These are phyloP conservation scores for Nymphalis urticae DNA, from an alignment of 2,888 invertebrate genomes.

Conservation along the genomic window DNA sequence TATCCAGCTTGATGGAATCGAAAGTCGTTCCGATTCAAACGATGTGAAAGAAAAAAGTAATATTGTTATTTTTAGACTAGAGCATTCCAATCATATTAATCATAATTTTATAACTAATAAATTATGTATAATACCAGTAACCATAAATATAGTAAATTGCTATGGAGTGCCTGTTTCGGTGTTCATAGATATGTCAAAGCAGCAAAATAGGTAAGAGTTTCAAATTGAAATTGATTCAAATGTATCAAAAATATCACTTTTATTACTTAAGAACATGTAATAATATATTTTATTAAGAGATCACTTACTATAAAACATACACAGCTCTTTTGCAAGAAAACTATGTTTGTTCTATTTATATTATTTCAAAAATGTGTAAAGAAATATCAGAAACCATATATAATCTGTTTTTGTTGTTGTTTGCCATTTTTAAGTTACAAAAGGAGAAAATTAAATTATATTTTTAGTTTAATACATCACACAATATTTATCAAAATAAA, in stretches of 20 bases:
- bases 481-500: too few species aligned
- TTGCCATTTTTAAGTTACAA: too few species aligned
- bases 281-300: too few species aligned
- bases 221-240: neutral
- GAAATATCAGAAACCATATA: too few species aligned
- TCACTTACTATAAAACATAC: too few species aligned
- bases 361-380: too few species aligned
- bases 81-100: conserved; percentile 79
- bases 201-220: conserved; percentile 77
- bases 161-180: conserved; percentile 81
- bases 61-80: conserved; percentile 81
- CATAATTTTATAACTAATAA: conserved; percentile 84
- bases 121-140: conserved; percentile 86
- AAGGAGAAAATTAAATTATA: too few species aligned
- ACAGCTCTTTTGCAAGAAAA: too few species aligned
- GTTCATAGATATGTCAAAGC: conserved; percentile 82
- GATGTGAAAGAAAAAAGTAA: conserved; percentile 67
- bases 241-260: neutral
- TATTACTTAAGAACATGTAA: too few species aligned
- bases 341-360: too few species aligned
- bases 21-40: conserved; percentile 49
- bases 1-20: conserved; percentile 65
- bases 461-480: too few species aligned
- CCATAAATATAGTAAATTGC: conserved; percentile 85
- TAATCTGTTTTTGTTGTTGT: too few species aligned